These are phyloP conservation scores for Pandemis corylana DNA, from an alignment of 2,888 invertebrate species.

Conservation along the genomic window DNA sequence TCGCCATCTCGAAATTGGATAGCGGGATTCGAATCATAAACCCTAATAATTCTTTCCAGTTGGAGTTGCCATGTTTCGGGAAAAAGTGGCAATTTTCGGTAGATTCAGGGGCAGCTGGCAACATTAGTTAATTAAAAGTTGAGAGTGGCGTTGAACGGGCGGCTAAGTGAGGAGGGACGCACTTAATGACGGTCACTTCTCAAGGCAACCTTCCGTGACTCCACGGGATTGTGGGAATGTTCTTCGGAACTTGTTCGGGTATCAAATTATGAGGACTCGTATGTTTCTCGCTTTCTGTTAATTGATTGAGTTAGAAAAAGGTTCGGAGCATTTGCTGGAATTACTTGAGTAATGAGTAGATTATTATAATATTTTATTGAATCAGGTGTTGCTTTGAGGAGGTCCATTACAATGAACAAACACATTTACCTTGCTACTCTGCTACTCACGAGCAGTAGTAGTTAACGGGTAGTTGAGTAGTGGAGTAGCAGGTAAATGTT, in stretches of 20 bases:
- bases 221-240: constrained; percentile 11
- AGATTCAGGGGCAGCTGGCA: constrained; percentile 16
- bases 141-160: constrained; percentile 19
- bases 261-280: constrained; percentile 4
- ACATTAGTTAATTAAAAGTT: constrained; percentile 40
- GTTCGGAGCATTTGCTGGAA: background rate
- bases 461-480: too few relatives aligned
- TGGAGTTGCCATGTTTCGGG: background rate
- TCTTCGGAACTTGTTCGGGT: constrained; percentile 18
- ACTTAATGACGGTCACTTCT: constrained; percentile 33
- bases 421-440: too few relatives aligned
- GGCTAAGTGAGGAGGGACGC: constrained; percentile 31
- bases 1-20: constrained; percentile 28
- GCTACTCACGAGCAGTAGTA: too few relatives aligned
- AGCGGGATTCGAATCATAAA: background rate
- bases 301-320: constrained; percentile 5
- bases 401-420: background rate
- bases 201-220: constrained; percentile 9
- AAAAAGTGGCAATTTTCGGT: constrained; percentile 6
- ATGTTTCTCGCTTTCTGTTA: constrained; percentile 2
- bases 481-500: too few relatives aligned
- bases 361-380: background rate
- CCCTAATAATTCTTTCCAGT: background rate
- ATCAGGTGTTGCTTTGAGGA: too few relatives aligned
- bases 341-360: background rate